Evolutionary conservation across 2,113 vertebrate species (phyloP).

Genomic region (Tychaedon coryphoeus): DNA sequence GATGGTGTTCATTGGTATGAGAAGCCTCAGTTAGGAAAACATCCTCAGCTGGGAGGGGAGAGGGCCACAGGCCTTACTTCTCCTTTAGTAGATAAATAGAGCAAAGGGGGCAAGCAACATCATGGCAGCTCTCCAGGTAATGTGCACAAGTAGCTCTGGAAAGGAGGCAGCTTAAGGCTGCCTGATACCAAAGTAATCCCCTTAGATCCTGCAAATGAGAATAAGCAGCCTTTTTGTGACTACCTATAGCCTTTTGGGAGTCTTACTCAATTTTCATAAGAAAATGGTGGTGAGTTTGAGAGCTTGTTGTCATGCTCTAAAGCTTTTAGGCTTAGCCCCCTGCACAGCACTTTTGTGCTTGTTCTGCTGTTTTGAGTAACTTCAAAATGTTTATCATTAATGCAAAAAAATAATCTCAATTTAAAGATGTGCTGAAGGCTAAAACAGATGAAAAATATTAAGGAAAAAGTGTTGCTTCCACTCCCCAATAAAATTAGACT

Average conservation of each 20-base stretch:
- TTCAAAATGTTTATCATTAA: background rate
- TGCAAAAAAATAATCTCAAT: background rate
- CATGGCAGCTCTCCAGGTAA: background rate
- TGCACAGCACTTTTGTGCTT: background rate
- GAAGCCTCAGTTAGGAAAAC: background rate
- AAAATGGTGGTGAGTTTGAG: background rate
- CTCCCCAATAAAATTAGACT: background rate
- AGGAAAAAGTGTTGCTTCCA: background rate
- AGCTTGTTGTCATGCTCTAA: background rate
- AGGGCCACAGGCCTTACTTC: background rate
- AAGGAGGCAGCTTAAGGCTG: background rate
- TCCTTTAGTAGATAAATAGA: background rate
- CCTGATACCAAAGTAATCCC: accelerated
- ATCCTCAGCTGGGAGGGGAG: background rate
- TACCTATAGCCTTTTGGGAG: accelerated
- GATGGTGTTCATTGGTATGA: background rate
- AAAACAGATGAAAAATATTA: background rate
- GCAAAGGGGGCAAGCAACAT: accelerated
- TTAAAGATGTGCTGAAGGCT: background rate
- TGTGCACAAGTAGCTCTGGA: accelerated
- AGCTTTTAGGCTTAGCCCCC: background rate
- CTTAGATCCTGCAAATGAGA: background rate
- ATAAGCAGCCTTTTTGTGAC: accelerated
- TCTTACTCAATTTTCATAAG: background rate
- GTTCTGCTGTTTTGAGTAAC: background rate